Conservation (phyloP, 2,888 invertebrate genomes). For the Callinectes sapidus region DNA sequence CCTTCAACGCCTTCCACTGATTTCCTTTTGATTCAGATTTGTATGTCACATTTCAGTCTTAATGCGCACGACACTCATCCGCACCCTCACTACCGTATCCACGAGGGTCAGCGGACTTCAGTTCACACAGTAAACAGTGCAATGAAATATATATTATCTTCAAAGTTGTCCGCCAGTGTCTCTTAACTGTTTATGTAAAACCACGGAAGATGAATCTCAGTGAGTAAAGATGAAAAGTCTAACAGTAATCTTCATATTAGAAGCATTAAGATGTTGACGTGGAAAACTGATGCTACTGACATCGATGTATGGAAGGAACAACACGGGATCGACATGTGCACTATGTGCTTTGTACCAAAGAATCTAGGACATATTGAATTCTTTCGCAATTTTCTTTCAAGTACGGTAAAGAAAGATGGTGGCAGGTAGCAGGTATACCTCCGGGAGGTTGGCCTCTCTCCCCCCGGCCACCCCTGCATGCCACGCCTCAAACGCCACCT, state of each 20-base stretch:
- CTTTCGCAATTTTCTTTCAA: not conserved
- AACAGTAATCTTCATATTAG: not conserved
- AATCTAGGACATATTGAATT: not conserved
- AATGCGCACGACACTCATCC: not conserved
- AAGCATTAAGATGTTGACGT: not conserved
- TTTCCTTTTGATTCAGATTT: not conserved
- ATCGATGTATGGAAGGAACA: not conserved
- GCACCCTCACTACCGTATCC: not conserved
- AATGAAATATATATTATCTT: too few relatives aligned
- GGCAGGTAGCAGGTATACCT: not conserved
- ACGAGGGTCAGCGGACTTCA: not conserved
- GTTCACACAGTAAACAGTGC: not conserved
- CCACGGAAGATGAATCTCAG: not conserved
- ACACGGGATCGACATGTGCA: not conserved
- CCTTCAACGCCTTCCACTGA: not conserved
- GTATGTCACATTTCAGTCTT: not conserved
- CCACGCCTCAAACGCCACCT: not conserved
- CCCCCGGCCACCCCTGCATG: not conserved
- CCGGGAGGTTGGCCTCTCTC: not conserved
- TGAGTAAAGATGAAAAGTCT: not conserved
- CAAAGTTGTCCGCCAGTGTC: not conserved
- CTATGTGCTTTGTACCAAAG: not conserved
- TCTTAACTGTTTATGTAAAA: not conserved
- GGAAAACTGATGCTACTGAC: not conserved
- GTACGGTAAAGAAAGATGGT: not conserved